Conservation (phyloP, 2,113 vertebrate genomes). For the Actenoides lindsayi region DNA sequence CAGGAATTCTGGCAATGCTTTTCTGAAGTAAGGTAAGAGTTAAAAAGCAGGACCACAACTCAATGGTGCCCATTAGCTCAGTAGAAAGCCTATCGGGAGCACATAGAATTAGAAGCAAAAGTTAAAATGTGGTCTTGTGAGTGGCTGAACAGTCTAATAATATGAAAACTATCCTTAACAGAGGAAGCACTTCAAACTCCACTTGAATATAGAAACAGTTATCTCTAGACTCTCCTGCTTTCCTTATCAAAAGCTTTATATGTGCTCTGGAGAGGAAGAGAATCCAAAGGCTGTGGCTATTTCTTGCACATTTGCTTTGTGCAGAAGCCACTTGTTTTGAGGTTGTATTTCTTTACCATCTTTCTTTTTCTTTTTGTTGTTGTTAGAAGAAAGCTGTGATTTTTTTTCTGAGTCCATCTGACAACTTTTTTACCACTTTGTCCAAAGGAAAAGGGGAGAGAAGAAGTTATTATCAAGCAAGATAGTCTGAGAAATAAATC, state of each 20-base stretch:
- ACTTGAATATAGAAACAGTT: background rate
- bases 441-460: background rate
- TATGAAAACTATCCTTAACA: background rate
- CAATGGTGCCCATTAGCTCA: background rate
- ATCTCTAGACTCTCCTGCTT: background rate
- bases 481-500: background rate
- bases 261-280: background rate
- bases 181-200: background rate
- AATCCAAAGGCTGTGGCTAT: background rate
- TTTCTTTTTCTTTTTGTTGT: background rate
- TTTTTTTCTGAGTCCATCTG: background rate
- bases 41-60: background rate
- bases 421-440: background rate
- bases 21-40: background rate
- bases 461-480: background rate
- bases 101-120: background rate
- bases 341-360: background rate
- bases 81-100: background rate
- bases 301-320: background rate
- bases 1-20: fast-evolving
- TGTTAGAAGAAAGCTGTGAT: background rate
- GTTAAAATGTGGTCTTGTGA: background rate
- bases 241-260: background rate
- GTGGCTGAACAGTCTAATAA: background rate
- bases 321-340: background rate